Base-by-base conservation (phyloP, 2,888 invertebrate genomes). In the Crematogaster levior region DNA sequence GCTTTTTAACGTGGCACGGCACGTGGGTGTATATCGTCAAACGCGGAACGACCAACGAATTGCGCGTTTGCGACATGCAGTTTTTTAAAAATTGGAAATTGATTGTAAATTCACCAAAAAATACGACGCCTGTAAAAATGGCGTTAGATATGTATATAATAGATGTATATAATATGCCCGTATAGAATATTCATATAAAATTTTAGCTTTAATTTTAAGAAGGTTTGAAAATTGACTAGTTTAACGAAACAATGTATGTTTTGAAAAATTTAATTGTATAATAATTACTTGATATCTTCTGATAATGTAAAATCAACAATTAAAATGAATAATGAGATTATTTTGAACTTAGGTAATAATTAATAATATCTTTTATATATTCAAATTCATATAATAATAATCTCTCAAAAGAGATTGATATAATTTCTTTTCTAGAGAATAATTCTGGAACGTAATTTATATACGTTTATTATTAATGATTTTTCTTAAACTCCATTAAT, bases 1-100 rank as follows among this genome's bases (percentile, higher is more conserved):
- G n/a, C 51, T 37, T 66, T 66, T 66, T 74, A 61, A 30, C 21
- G n/a, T 46, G 27, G 15, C n/a, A n/a, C 34, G 37, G 40, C 68
- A 77, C 66, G 40, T 75, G 75, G 65, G n/a, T 30, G 51, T 51
- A 51, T 7, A 34, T 7, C 34, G 7, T 66, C 51, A 43, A 73
- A 73, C 27, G 72, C 21, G 58, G 10, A 66, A 75, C 40, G 56
- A 65, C 51, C 27, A 10, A 6, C 18, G 65, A 40, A 51, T 53
- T 51, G 51, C 51, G 37, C 65, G 65, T 46, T 74, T 27, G 48
- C n/a, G n/a, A 75, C n/a, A 9, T 48, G 40, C 73, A 43, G 46
- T 51, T 75, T 51, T 65, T 37, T 51, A 24, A 51, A 65, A 61
- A 37, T n/a, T 18, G 15, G 46, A 30, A 15, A 27, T 30, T 30